A percentile compares a stretch with the other conserved stretches of the same genome.
Evolutionary conservation across 2,888 invertebrate species (phyloP).

Genomic region (Palloptera scutellata): DNA sequence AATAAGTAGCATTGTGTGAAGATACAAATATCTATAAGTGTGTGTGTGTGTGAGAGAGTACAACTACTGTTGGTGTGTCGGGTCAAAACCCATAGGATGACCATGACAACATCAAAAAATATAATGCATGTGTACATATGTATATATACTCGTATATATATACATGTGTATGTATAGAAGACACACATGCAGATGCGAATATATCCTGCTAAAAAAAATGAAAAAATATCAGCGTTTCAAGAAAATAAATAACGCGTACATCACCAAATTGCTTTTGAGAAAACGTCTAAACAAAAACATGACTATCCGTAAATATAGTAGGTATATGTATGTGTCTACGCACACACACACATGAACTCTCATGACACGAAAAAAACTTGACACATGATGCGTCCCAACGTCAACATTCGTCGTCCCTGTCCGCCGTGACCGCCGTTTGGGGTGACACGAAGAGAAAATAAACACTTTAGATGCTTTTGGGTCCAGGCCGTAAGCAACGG

Average conservation of each 20-base stretch:
- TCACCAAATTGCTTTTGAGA: constrained; percentile 9
- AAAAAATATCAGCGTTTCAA: not conserved
- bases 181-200: not conserved
- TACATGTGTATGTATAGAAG: not conserved
- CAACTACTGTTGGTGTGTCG: not conserved
- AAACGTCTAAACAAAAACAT: constrained; percentile 4
- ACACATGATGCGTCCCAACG: constrained; percentile 6
- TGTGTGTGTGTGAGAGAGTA: not conserved
- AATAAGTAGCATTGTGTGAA: not conserved
- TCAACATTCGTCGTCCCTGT: not conserved
- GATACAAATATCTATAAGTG: not conserved
- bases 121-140: not conserved
- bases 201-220: not conserved
- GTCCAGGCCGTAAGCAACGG: constrained; percentile 25
- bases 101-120: constrained; percentile 11
- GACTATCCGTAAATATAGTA: not conserved
- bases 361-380: not conserved
- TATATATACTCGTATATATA: not conserved
- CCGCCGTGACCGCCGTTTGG: no score
- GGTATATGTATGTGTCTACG: not conserved
- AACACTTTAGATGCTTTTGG: constrained; percentile 29
- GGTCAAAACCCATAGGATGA: constrained; percentile 22
- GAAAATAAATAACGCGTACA: constrained; percentile 7
- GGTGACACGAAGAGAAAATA: constrained; percentile 23
- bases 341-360: no score